Base-by-base conservation (phyloP, 2,888 invertebrate species). In the Chymomyza amoena region DNA sequence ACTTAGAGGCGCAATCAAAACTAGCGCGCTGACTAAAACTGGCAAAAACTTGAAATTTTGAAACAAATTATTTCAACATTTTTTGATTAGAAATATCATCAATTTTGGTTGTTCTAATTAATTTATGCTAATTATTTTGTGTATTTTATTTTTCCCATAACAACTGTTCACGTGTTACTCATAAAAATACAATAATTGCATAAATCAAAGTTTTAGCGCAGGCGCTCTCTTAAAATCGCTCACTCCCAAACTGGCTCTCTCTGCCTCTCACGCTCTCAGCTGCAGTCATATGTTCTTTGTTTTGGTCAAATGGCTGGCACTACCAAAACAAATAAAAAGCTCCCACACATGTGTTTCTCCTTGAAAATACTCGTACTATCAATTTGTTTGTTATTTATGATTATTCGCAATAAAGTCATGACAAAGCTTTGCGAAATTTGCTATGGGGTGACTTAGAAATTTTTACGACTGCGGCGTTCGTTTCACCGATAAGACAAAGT, bases 271-370 rank as follows among this genome's bases (percentile, higher is more conserved):
- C 56, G 6, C 28, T 61, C 62, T 45, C 51, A n/a, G 15, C 9
- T 18, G 15, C 16, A 6, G 20, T 56, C 86, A 81, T 69, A 69
- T 81, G 86, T 84, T 84, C 72, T 81, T 86, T 86, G 84, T 86
- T 81, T 76, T 84, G 84, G 86, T 81, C 81, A 84, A 86, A 81
- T 84, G 80, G 25, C 25, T 61, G 32, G 9, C 32, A 36, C 15
- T 7, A 62, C 1, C 54, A 20, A 18, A 20, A 54, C 54, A 20
- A 54, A 16, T n/a, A 9, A 61, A 79, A 73, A 85, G 83, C 80
- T 84, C 54, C 5, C 32, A 13, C 20, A n/a, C n/a, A n/a, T 32
- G 20, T 59, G 4, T 59, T 59, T 28, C 32, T 20, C 20, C 32
- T 60, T 28, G 15, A 36, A 5, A 60, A 56, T 56, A 56, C 18